Conservation (phyloP, 2,113 vertebrate species). For the Alaudala cheleensis region DNA sequence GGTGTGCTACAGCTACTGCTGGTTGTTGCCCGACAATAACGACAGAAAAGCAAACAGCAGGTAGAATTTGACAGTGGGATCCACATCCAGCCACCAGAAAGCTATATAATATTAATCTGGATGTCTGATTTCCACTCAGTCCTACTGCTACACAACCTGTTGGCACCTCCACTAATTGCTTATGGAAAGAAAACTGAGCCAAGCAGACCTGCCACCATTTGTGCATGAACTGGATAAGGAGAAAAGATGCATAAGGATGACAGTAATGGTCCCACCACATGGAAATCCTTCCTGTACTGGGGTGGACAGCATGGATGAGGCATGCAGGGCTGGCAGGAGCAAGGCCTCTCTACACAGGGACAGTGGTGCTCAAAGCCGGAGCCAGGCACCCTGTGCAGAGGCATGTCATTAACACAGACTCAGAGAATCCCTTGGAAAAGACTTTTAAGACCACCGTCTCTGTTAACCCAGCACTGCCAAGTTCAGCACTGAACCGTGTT, state of each 20-base stretch:
- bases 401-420: not conserved
- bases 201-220: not conserved
- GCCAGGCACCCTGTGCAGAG: no score
- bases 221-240: not conserved
- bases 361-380: fast-evolving
- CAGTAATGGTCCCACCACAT: not conserved
- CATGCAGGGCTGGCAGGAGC: fast-evolving
- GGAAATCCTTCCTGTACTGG: not conserved
- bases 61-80: not conserved
- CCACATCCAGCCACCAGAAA: not conserved
- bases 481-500: not conserved
- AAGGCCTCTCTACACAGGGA: no score
- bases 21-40: not conserved
- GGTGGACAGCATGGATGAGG: fast-evolving
- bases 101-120: not conserved
- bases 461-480: not conserved
- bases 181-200: not conserved
- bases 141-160: not conserved
- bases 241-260: not conserved
- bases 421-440: not conserved
- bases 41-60: not conserved
- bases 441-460: not conserved
- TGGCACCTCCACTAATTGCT: not conserved
- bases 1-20: not conserved
- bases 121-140: not conserved